Evolutionary conservation across 2,113 vertebrate species (phyloP).

Genomic region (Zosterops lateralis): DNA sequence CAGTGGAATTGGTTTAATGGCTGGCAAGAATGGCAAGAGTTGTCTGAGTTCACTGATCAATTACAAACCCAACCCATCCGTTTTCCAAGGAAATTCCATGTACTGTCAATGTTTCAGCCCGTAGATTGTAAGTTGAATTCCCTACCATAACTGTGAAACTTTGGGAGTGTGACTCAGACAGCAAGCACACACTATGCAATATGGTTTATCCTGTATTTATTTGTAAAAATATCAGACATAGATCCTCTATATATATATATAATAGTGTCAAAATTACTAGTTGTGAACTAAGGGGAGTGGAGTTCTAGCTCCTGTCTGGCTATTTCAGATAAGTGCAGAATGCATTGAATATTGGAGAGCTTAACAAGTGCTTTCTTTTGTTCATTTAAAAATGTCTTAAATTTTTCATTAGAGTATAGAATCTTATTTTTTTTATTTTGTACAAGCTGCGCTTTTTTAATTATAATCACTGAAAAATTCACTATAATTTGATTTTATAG

Average conservation of each 20-base stretch:
- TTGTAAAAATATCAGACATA: constrained; percentile 79
- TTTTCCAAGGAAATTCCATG: constrained; percentile 23
- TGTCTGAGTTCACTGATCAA: constrained; percentile 47
- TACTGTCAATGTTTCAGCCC: constrained; percentile 56
- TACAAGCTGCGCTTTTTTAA: constrained; percentile 81
- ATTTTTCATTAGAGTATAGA: constrained; percentile 78
- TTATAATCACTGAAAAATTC: constrained; percentile 77
- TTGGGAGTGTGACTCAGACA: constrained; percentile 76
- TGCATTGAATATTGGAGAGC: constrained; percentile 71
- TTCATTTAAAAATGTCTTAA: constrained; percentile 75
- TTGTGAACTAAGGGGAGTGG: constrained; percentile 63
- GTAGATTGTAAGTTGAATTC: constrained; percentile 35
- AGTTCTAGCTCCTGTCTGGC: constrained; percentile 64
- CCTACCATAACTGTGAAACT: constrained; percentile 77
- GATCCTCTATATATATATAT: constrained; percentile 69
- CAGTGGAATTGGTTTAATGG: constrained; percentile 48
- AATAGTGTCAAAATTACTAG: constrained; percentile 72
- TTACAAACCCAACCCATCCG: not conserved
- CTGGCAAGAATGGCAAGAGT: constrained; percentile 70
- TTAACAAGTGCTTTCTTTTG: constrained; percentile 79
- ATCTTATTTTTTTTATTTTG: constrained; percentile 81
- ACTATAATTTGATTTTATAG: constrained; percentile 82
- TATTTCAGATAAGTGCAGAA: constrained; percentile 73
- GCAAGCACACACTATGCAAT: constrained; percentile 91
- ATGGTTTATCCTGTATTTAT: constrained; percentile 86